phyloP scores from a whole-genome alignment of 2,797 vertebrate genomes.

The Sarcoramphus papa region DNA sequence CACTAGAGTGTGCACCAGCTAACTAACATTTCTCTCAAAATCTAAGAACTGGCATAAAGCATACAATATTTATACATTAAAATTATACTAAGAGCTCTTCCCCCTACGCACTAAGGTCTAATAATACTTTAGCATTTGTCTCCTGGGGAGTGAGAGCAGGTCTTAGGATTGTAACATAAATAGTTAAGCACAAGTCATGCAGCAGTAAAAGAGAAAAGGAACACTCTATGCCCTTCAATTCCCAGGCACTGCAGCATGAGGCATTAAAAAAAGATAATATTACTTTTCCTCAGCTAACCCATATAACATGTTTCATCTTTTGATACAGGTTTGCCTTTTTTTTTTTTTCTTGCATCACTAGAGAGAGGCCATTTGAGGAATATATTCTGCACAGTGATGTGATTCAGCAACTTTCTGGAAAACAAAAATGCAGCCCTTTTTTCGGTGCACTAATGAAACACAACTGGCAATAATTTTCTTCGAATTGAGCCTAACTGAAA shows the following conservation, averaged over 20 bases:
- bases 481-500: neutral
- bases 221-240: neutral
- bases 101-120: neutral
- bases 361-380: neutral
- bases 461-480: conserved; percentile 12
- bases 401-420: conserved; percentile 50
- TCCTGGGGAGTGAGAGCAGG: neutral
- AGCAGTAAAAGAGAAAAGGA: neutral
- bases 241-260: neutral
- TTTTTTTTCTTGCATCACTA: neutral
- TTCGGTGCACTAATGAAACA: neutral
- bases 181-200: neutral
- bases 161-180: neutral
- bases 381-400: neutral
- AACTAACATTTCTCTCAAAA: neutral
- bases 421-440: neutral
- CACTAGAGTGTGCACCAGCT: conserved; percentile 10
- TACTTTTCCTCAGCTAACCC: neutral
- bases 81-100: neutral
- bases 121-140: neutral
- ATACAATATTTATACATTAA: conserved; percentile 34
- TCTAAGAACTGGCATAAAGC: neutral
- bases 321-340: neutral
- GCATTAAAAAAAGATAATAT: neutral
- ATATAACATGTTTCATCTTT: neutral